Percentiles rank a stretch among this genome's conserved stretches.
Evolutionary conservation across 1,140 invertebrate genomes (phyloP).

Genomic region (Triops cancriformis): DNA sequence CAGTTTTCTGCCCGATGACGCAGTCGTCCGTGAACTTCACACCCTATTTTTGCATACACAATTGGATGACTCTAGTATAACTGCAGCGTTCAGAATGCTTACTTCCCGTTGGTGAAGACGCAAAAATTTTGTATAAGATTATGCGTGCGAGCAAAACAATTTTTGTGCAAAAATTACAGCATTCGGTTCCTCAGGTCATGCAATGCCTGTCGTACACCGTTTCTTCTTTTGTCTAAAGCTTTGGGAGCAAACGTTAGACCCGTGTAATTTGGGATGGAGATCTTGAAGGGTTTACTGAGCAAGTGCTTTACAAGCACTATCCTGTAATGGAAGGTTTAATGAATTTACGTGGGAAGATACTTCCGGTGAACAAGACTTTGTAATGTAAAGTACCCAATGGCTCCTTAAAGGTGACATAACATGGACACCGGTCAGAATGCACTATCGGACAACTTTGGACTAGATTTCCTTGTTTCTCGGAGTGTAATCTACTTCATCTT

Average conservation of each 20-base stretch:
- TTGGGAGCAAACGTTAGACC: conserved; percentile 52
- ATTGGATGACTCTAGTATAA: conserved; percentile 19
- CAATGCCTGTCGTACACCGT: conserved; percentile 60
- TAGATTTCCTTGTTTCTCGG: conserved; percentile 29
- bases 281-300: conserved; percentile 82
- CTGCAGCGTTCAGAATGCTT: conserved; percentile 29
- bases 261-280: conserved; percentile 85
- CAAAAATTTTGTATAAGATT: conserved; percentile 85
- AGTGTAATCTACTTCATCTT: too few relatives aligned
- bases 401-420: conserved; percentile 35
- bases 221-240: conserved; percentile 61
- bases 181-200: conserved; percentile 91
- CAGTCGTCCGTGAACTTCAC: conserved; percentile 99
- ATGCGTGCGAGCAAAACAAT: too few relatives aligned
- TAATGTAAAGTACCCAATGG: conserved; percentile 36
- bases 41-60: conserved; percentile 49
- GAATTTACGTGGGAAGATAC: too few relatives aligned
- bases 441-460: conserved; percentile 33
- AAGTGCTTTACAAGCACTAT: conserved; percentile 70
- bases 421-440: not conserved
- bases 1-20: conserved; percentile 85
- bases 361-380: conserved; percentile 18
- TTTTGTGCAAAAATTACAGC: conserved; percentile 85
- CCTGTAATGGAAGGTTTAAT: too few relatives aligned
- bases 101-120: conserved; percentile 95